Conservation (phyloP, 2,888 invertebrate genomes). For the Asteroscopus sphinx region DNA sequence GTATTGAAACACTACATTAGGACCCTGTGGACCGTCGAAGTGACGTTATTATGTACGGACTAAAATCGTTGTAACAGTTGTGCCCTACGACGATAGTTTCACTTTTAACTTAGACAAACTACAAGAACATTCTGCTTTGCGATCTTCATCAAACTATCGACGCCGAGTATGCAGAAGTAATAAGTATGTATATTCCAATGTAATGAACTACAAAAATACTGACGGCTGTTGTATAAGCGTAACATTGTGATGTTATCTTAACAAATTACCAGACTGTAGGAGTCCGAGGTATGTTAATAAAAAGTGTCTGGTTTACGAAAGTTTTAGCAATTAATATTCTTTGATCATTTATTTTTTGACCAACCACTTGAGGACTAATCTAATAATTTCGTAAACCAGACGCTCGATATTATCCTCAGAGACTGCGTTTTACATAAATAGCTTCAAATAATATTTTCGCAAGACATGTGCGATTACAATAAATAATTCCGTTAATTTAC, state of each 20-base stretch:
- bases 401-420: constrained; percentile 11
- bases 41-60: constrained; percentile 76
- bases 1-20: constrained; percentile 76
- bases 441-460: constrained; percentile 24
- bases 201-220: constrained; percentile 59
- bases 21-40: constrained; percentile 83
- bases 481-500: constrained; percentile 33
- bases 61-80: constrained; percentile 79
- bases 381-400: constrained; percentile 5
- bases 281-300: constrained; percentile 20
- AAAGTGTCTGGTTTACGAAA: constrained; percentile 11
- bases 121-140: constrained; percentile 43
- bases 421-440: constrained; percentile 14
- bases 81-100: constrained; percentile 57
- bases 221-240: constrained; percentile 68
- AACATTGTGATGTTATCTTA: constrained; percentile 65
- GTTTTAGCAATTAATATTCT: not conserved
- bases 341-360: not conserved
- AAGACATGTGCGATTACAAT: constrained; percentile 28
- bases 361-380: constrained; percentile 4
- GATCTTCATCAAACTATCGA: constrained; percentile 50
- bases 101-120: constrained; percentile 50
- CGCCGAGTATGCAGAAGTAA: constrained; percentile 37
- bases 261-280: constrained; percentile 21
- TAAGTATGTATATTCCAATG: constrained; percentile 40